Evolutionary conservation across 2,797 vertebrate species (phyloP), one percentile per base, ranked within the genome.

Genomic region (Anomalospiza imberbis): DNA sequence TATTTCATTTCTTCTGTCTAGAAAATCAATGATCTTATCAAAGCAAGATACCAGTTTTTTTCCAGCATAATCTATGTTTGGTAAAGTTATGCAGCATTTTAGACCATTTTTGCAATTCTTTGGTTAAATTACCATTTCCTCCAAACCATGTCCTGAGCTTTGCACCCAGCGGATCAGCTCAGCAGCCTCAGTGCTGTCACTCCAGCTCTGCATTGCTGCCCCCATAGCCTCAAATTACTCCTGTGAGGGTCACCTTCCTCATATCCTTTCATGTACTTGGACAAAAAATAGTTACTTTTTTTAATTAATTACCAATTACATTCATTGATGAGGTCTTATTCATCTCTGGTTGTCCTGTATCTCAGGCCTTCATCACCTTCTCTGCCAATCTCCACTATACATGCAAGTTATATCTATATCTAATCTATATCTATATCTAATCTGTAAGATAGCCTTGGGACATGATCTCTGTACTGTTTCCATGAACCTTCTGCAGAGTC

Each of bases 1-100:
- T 95, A 66, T 85, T 94, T 95, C 26, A 92, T 95, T 95, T 94
- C 58, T 94, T 93, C 90, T 94, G 93, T 96, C 83, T 62, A 84
- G 93, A 86, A 95, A 96, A 95, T 96, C 93, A 94, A 76, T 94
- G 80, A 85, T 91, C 55, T 91, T 88, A 94, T 95, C 93, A 93
- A 96, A 94, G 76, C 73, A 90, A 92, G 80, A 36, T 57, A 92
- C 12, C 55, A 38, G 31, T 0, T 7, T 77, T 13, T 71, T 10
- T 1, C 73, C 71, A 36, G 47, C 2, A 0, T 57, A 78, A 86
- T 78, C 79, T 76, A 47, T 32, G 4, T 53, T 88, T 62, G 75
- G 62, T 68, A 55, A 92, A 77, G 32, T 55, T 68, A 32, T 34
- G 60, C 34, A 68, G 48, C 29, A 53, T 88, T 94, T 95, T 60